Evolutionary conservation across 1,140 invertebrate species (phyloP).

Genomic region (Drosophila novamexicana): DNA sequence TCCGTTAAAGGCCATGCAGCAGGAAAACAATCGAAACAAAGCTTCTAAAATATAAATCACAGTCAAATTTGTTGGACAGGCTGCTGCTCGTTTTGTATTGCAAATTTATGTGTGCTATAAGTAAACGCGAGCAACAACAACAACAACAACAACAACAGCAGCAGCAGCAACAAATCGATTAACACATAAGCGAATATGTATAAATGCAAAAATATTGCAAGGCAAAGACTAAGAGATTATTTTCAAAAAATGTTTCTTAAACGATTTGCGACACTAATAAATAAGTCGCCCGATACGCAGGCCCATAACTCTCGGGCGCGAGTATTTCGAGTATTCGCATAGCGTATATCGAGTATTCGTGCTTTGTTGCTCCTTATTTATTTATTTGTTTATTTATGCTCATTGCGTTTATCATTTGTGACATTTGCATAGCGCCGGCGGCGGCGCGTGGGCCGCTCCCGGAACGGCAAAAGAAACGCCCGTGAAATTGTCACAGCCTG

Average conservation of each 20-base stretch:
- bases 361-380: constrained; percentile 37
- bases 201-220: background rate
- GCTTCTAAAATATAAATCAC: constrained; percentile 72
- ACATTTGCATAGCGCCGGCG: constrained; percentile 77
- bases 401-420: constrained; percentile 81
- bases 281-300: constrained; percentile 55
- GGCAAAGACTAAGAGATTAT: background rate
- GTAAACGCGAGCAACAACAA: constrained; percentile 28
- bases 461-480: constrained; percentile 30
- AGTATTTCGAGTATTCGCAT: constrained; percentile 23
- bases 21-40: constrained; percentile 31
- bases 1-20: background rate
- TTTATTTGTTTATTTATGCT: constrained; percentile 70
- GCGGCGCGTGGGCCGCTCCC: constrained; percentile 39
- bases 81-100: constrained; percentile 27
- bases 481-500: constrained; percentile 74
- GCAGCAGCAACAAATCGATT: constrained; percentile 56
- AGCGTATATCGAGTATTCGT: constrained; percentile 1
- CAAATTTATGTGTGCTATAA: constrained; percentile 68
- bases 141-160: constrained; percentile 33
- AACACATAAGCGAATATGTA: constrained; percentile 55
- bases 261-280: constrained; percentile 81
- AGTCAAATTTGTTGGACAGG: constrained; percentile 59
- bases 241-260: constrained; percentile 37
- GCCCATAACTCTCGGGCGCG: constrained; percentile 31